Evolutionary conservation across 2,113 vertebrate species (phyloP).

Genomic region (Actenoides hombroni): DNA sequence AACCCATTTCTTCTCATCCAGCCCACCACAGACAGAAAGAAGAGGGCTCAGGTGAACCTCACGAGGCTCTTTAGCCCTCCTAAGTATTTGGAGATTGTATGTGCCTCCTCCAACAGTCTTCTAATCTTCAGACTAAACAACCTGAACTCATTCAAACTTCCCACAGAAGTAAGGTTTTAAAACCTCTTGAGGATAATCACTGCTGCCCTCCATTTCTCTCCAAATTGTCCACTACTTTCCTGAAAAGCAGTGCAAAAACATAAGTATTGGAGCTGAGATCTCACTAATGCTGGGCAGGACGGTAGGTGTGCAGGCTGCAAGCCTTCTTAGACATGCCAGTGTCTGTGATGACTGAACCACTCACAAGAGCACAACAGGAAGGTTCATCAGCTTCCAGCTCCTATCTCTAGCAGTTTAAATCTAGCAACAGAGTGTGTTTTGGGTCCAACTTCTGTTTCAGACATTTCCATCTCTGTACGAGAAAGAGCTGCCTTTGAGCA

Average conservation of each 20-base stretch:
- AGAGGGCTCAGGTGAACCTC: too few relatives aligned
- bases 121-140: not conserved
- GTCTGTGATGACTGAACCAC: not conserved
- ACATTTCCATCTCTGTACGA: not conserved
- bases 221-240: not conserved
- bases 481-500: not conserved
- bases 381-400: not conserved
- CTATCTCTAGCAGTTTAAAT: not conserved
- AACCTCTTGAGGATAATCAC: not conserved
- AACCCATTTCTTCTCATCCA: not conserved
- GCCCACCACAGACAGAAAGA: not conserved
- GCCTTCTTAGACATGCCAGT: not conserved
- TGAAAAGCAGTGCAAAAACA: not conserved
- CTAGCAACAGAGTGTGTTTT: not conserved
- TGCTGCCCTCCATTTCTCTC: not conserved
- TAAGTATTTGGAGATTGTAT: not conserved
- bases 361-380: not conserved
- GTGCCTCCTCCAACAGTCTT: not conserved
- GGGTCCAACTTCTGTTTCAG: not conserved
- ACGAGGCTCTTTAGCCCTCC: not conserved
- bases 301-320: not conserved
- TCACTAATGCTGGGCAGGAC: not conserved
- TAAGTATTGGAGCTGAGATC: not conserved
- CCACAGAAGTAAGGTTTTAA: not conserved
- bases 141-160: not conserved